Conservation (phyloP, 2,888 invertebrate genomes). For the Antheraea assamensis region DNA sequence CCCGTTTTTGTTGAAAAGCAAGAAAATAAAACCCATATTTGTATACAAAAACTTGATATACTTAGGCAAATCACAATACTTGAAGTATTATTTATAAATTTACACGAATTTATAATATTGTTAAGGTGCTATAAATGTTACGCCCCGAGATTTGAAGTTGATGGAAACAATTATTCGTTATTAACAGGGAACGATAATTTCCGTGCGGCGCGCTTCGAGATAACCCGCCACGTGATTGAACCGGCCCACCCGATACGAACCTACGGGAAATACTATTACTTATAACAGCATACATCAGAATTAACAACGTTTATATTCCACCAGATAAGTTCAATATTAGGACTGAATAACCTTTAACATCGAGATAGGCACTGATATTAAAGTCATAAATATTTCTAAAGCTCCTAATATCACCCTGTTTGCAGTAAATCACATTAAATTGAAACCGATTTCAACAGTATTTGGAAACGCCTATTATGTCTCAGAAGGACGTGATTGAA, state of each 20-base stretch:
- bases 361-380: background rate
- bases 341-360: background rate
- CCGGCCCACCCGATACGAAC: conserved; percentile 43
- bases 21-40: no score
- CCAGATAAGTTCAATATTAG: background rate
- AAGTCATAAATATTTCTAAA: background rate
- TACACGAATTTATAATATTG: background rate
- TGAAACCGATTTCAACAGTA: background rate
- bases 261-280: conserved; percentile 44
- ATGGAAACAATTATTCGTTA: conserved; percentile 30
- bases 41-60: background rate
- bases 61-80: background rate
- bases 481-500: no score
- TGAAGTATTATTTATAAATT: background rate
- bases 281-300: conserved; percentile 26
- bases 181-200: conserved; percentile 48
- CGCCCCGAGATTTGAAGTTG: background rate
- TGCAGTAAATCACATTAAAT: background rate
- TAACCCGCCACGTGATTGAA: conserved; percentile 50
- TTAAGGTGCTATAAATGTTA: background rate
- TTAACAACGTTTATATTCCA: conserved; percentile 12
- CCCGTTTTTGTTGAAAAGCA: no score
- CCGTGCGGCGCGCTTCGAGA: conserved; percentile 38
- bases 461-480: background rate
- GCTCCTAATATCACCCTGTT: background rate